phyloP scores from a whole-genome alignment of 2,888 invertebrate genomes.

The Gasteruption jaculator region DNA sequence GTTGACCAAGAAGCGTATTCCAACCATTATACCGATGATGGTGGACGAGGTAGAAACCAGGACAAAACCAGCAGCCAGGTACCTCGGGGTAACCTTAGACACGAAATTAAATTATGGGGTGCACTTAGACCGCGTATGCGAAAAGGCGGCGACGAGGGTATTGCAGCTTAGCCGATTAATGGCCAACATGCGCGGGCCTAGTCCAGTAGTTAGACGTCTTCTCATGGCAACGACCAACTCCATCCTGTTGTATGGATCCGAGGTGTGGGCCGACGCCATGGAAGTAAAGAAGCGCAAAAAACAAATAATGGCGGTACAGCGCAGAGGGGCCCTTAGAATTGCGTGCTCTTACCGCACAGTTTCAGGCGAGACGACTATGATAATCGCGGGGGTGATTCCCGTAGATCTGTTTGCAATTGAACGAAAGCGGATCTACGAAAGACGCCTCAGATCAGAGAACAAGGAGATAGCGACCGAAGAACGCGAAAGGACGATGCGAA shows the following conservation, averaged over 20 bases:
- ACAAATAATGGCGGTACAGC: constrained; percentile 1
- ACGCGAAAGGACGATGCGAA: neutral
- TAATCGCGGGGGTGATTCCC: too few relatives aligned
- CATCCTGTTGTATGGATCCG: neutral
- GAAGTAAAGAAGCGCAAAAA: neutral
- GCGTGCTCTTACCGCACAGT: neutral
- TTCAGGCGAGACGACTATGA: neutral
- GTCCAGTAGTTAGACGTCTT: too few relatives aligned
- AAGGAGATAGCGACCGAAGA: neutral
- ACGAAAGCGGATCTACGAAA: too few relatives aligned
- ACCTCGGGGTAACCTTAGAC: neutral
- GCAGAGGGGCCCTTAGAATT: neutral
- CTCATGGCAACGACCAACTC: too few relatives aligned
- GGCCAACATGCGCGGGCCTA: constrained; percentile 14
- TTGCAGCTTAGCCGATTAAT: constrained; percentile 1
- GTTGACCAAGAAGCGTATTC: too few relatives aligned
- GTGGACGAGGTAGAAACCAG: too few relatives aligned
- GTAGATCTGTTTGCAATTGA: too few relatives aligned
- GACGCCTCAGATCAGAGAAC: neutral
- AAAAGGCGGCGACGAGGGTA: neutral
- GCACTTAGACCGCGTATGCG: neutral
- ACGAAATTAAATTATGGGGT: too few relatives aligned
- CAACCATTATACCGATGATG: too few relatives aligned
- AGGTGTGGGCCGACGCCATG: constrained; percentile 1
- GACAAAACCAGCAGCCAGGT: too few relatives aligned